Evolutionary conservation across 2,113 vertebrate species (phyloP).

Genomic region (Romanogobio albipinnatus): DNA sequence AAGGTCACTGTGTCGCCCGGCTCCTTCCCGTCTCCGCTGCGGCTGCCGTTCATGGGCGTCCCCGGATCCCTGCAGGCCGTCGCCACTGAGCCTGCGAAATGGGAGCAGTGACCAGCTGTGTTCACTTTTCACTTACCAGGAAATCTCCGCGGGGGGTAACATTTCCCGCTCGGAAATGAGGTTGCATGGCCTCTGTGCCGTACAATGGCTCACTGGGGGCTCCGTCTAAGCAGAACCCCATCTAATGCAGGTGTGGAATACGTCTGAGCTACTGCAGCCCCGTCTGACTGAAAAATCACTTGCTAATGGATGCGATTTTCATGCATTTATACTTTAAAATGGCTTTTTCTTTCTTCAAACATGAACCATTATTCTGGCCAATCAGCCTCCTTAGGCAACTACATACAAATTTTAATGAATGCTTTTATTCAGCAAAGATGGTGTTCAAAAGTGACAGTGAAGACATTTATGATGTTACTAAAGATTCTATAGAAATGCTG

Average conservation of each 20-base stretch:
- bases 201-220: conserved; percentile 6
- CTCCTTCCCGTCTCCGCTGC: conserved; percentile 94
- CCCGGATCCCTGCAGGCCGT: conserved; percentile 90
- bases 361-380: background rate
- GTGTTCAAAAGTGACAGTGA: background rate
- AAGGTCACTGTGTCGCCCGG: conserved; percentile 94
- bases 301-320: background rate
- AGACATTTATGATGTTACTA: background rate
- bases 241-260: conserved; percentile 4
- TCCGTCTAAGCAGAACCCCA: background rate
- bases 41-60: conserved; percentile 96
- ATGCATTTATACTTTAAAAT: background rate
- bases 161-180: conserved; percentile 16
- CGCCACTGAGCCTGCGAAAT: conserved; percentile 86
- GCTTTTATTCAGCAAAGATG: background rate
- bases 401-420: background rate
- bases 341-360: background rate
- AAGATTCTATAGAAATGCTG: background rate
- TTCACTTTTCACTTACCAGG: background rate
- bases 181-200: background rate
- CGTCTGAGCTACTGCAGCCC: background rate
- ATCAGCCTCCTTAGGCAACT: background rate
- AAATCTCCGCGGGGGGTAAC: background rate
- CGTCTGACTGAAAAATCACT: background rate
- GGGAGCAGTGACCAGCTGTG: background rate